Evolutionary conservation across 2,888 invertebrate genomes (phyloP).

Genomic region (Metallyticus violacea): DNA sequence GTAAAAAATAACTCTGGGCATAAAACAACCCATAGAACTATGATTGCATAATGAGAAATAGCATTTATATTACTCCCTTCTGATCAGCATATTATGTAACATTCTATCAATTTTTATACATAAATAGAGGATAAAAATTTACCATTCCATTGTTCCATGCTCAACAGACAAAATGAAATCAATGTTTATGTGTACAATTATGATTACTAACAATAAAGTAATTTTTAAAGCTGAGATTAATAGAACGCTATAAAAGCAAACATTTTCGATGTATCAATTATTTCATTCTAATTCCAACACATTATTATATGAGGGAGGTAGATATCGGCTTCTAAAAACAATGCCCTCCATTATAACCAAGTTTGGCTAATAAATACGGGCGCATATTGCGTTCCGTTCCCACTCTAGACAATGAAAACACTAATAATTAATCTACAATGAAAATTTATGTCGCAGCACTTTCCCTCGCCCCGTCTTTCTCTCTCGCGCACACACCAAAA

Average conservation of each 20-base stretch:
- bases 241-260: background rate
- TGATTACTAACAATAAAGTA: background rate
- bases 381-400: conserved; percentile 10
- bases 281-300: too few species aligned
- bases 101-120: too few species aligned
- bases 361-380: conserved; percentile 7
- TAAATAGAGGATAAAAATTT: too few species aligned
- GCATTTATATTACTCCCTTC: too few species aligned
- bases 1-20: too few species aligned
- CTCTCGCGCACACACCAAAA: background rate
- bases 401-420: conserved; percentile 3
- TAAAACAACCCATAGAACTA: too few species aligned
- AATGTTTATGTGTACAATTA: background rate
- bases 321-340: background rate
- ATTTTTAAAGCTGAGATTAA: background rate
- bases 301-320: background rate
- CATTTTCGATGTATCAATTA: background rate
- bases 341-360: background rate
- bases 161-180: background rate
- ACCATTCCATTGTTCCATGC: background rate
- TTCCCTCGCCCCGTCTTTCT: background rate
- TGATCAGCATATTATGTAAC: too few species aligned
- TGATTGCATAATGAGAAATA: too few species aligned
- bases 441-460: conserved; percentile 1
- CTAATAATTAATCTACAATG: conserved; percentile 16